These are phyloP conservation scores for Tachycineta bicolor DNA, from an alignment of 2,113 vertebrate species.

Conservation along the genomic window DNA sequence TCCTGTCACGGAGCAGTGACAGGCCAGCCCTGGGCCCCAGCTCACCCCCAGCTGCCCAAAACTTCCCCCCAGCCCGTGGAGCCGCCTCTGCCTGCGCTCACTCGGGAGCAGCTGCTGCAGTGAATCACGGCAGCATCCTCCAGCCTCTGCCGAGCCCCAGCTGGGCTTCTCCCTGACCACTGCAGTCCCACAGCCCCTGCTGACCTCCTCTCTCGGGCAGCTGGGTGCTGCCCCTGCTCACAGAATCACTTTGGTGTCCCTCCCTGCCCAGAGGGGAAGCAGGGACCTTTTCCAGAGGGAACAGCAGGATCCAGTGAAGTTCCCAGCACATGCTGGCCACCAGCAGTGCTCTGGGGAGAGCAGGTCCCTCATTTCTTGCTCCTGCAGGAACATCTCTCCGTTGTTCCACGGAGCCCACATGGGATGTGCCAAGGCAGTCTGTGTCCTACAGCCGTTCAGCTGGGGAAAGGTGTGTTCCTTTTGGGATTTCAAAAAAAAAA, in stretches of 20 bases:
- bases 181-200: accelerated
- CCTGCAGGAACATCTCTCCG: neutral
- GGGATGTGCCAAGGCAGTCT: neutral
- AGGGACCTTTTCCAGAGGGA: neutral
- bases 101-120: neutral
- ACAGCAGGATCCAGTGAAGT: neutral
- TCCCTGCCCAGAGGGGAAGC: neutral
- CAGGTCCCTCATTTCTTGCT: neutral
- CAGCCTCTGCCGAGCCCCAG: conserved; percentile 25
- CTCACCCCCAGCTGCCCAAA: neutral
- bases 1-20: neutral
- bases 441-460: neutral
- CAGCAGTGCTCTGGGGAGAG: neutral
- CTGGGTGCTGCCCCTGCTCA: neutral
- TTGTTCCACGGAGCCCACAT: accelerated
- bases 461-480: neutral
- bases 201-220: accelerated
- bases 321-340: neutral
- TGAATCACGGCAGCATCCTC: conserved; percentile 3
- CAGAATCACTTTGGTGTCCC: neutral
- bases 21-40: neutral
- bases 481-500: neutral
- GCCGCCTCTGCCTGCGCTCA: neutral
- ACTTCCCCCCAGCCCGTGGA: accelerated
- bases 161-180: neutral